Conservation (phyloP, 2,797 vertebrate species). For the Muscicapa comitata region DNA sequence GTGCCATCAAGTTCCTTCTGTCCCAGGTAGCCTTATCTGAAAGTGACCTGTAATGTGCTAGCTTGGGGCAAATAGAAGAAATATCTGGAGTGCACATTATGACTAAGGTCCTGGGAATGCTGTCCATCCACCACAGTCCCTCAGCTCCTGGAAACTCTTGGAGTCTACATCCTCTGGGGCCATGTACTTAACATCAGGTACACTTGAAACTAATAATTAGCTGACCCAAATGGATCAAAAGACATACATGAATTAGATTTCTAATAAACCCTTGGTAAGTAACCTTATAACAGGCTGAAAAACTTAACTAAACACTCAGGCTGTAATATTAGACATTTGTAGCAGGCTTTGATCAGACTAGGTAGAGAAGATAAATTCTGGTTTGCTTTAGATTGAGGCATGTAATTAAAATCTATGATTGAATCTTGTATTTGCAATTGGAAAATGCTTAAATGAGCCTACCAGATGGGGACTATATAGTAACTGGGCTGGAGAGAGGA, state of each 20-base stretch:
- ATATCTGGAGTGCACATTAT: background rate
- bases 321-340: background rate
- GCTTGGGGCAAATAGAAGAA: background rate
- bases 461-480: background rate
- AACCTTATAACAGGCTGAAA: conserved; percentile 36
- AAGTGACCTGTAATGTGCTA: background rate
- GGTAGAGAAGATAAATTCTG: conserved; percentile 7
- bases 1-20: background rate
- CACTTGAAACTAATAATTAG: conserved; percentile 15
- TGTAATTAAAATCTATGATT: conserved; percentile 45
- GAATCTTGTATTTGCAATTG: conserved; percentile 20
- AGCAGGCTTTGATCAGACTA: conserved; percentile 37
- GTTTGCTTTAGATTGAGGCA: background rate
- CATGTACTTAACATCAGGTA: conserved; percentile 18
- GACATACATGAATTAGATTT: background rate
- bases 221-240: conserved; percentile 51
- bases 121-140: background rate
- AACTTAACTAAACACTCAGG: background rate
- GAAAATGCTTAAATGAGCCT: conserved; percentile 17
- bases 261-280: conserved; percentile 31
- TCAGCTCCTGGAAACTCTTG: background rate
- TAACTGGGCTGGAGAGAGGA: background rate
- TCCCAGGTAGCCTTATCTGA: background rate
- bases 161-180: conserved; percentile 27
- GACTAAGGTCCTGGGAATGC: conserved; percentile 41